Percentiles rank a stretch among this genome's conserved stretches.
These are phyloP conservation scores for Pseudococcus viburni DNA, from an alignment of 2,888 invertebrate species.

Conservation along the genomic window DNA sequence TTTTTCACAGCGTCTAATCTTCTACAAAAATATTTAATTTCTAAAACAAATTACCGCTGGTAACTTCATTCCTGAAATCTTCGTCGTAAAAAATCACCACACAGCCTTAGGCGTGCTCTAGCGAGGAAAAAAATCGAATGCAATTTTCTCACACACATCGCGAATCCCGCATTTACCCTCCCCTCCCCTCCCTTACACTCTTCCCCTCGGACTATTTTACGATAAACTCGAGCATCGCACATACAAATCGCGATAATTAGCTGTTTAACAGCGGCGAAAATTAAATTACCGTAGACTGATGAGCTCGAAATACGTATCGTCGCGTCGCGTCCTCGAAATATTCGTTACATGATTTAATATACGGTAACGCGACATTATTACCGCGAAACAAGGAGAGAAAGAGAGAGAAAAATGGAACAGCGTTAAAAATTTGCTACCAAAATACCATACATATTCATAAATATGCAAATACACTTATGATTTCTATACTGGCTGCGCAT, in stretches of 20 bases:
- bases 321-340: constrained; percentile 47
- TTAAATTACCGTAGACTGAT: constrained; percentile 48
- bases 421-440: constrained; percentile 61
- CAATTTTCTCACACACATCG: not conserved
- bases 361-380: constrained; percentile 34
- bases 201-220: not conserved
- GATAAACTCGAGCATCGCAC: not conserved
- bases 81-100: no score
- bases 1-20: no score
- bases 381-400: constrained; percentile 25
- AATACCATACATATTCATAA: constrained; percentile 65
- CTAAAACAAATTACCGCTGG: no score
- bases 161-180: not conserved
- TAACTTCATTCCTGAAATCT: no score
- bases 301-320: constrained; percentile 35
- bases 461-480: constrained; percentile 63
- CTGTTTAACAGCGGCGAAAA: constrained; percentile 40
- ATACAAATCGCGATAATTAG: constrained; percentile 42
- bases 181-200: not conserved
- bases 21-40: no score
- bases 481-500: constrained; percentile 59
- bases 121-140: not conserved
- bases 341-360: constrained; percentile 45
- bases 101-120: no score
- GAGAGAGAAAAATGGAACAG: constrained; percentile 52